Base-by-base conservation (phyloP, 2,888 invertebrate species). In the Gymnoscelis rufifasciata region DNA sequence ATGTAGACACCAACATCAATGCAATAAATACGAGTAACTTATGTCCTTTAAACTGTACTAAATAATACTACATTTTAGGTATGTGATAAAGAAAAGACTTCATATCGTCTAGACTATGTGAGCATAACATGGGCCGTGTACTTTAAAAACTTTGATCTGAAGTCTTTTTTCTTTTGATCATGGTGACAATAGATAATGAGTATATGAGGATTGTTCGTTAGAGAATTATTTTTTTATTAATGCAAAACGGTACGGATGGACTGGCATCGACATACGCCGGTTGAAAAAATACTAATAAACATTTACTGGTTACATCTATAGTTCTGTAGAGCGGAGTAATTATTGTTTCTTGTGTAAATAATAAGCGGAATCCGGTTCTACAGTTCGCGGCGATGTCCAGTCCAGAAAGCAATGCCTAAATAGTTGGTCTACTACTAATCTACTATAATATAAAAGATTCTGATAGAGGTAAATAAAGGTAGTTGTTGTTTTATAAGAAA, bases 401-500 rank as follows among this genome's bases (percentile, higher is more conserved):
- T 52, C 60, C 60, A 58, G 61, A 61, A 65, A 71, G 66, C 64
- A 61, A 69, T 60, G 84, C 83, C 83, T 83, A 74, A 74, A 57
- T 73, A 71, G 72, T 71, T 71, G 78, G 72, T 80, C 76, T 81
- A 79, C 73, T 71, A 64, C 59, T 64, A 64, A 13, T 63, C 72
- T 71, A 64, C 59, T 66, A 66, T 19, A 62, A 62, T 77, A 70
- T 71, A 71, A 76, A 46, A 47, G 68, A 70, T 74, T 73, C 68
- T 67, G 58, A 77, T 71, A 68, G 84, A 56, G 71, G 64, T 72
- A 78, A 80, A 81, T 78, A 75, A 79, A 68, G 65, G 86, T 87
- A 88, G 87, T 81, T 79, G 86, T 83, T 84, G 87, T 87, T 86
- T 87, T 87, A 72, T 88, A 86, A 84, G 83, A 78, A 78, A 72